Evolutionary conservation across 2,888 invertebrate genomes (phyloP), one percentile per base, ranked within the genome.

Genomic region (Melieria crassipennis): DNA sequence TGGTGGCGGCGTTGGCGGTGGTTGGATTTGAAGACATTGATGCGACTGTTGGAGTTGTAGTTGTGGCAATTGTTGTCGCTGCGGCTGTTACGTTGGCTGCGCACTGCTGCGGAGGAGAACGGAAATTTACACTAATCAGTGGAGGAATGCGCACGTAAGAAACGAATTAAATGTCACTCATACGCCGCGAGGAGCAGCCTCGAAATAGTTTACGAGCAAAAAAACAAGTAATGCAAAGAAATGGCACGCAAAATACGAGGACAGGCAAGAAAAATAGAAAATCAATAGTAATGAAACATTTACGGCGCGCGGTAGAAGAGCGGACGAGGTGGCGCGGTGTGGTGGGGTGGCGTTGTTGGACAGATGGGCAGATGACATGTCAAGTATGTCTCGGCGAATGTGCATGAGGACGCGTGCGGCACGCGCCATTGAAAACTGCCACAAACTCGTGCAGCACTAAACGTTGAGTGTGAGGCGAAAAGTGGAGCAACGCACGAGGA

Each of bases 1-100:
- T 11, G 72, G 64, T 68, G 50, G 42, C 42, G 62, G 65, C 11
- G 16, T 48, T 68, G 64, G 16, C 45, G 56, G 64, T 6, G 11
- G 45, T 42, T 48, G 60, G 16, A 7, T 64, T 13, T 43, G 66
- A 50, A 56, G 65, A n/a, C 58, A 60, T 43, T 57, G 65, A 43
- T 48, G 52, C 47, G 10, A 58, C 16, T 68, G 74, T 45, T 48
- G 64, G 62, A 52, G 62, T 56, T 60, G 70, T 45, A 11, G 9
- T n/a, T 43, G 11, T n/a, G 45, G 63, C 50, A 48, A 43, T 65
- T 58, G 61, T 60, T 42, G 50, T 66, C 30, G 65, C 52, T 55
- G 72, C 63, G 47, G 60, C 55, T 43, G 48, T 68, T 9, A 57
- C 13, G 42, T 13, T 48, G 43, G 66, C 48, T 47, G 48, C 57